Conservation (phyloP, 92 coral and sea anemone genomes). For the Epizoanthus fatuus region DNA sequence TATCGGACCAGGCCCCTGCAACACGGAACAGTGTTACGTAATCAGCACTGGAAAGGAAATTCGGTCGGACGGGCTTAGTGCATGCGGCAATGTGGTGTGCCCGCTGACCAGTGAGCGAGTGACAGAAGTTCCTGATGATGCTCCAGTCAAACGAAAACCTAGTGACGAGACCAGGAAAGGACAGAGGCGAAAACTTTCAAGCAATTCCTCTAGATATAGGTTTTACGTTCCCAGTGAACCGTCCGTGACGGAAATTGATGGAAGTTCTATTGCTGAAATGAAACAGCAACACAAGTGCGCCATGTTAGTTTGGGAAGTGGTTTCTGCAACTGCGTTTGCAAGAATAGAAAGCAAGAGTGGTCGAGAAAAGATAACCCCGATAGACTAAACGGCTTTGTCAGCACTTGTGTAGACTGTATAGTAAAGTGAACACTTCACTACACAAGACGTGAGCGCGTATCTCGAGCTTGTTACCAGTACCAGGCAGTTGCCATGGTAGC, state of each 20-base stretch:
- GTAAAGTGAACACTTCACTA: too few relatives aligned
- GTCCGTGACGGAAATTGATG: constrained; percentile 24
- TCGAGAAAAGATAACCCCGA: constrained; percentile 35
- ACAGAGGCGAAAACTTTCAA: neutral
- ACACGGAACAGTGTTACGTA: constrained; percentile 88
- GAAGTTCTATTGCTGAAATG: constrained; percentile 16
- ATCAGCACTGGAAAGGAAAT: constrained; percentile 91
- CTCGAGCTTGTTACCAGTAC: too few relatives aligned
- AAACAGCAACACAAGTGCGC: constrained; percentile 61
- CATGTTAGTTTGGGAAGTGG: constrained; percentile 87
- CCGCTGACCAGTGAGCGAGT: constrained; percentile 85
- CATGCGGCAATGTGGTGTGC: constrained; percentile 76
- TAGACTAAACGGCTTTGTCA: neutral
- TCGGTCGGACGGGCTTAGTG: constrained; percentile 77
- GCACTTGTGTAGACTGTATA: too few relatives aligned
- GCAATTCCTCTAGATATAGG: constrained; percentile 1
- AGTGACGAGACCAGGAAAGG: constrained; percentile 40
- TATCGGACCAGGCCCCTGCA: constrained; percentile 92
- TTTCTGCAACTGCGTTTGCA: constrained; percentile 68
- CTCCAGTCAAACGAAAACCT: constrained; percentile 4
- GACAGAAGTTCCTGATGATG: constrained; percentile 61
- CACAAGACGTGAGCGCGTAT: too few relatives aligned
- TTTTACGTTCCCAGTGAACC: constrained; percentile 22
- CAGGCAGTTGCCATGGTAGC: too few relatives aligned
- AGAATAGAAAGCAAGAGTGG: constrained; percentile 87